These are phyloP conservation scores for Hetaerina americana DNA, from an alignment of 1,140 invertebrate species.

Conservation along the genomic window DNA sequence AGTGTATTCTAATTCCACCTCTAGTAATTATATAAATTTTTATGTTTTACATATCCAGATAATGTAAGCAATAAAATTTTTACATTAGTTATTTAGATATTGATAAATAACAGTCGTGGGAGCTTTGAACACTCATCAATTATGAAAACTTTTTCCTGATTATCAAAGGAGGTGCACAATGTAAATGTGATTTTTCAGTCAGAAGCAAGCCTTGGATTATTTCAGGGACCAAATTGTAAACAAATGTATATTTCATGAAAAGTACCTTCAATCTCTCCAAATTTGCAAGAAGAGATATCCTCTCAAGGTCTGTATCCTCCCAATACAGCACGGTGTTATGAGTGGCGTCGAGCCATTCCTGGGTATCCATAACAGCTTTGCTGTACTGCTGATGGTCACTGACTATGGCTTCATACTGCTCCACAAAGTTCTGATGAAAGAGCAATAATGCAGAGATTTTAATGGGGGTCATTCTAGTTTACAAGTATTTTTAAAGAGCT, in stretches of 20 bases:
- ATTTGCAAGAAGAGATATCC: constrained; percentile 79
- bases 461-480: background rate
- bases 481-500: background rate
- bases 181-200: too few species aligned
- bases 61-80: too few species aligned
- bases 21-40: too few species aligned
- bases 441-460: background rate
- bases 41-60: too few species aligned
- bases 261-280: constrained; percentile 71
- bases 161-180: too few species aligned
- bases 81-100: too few species aligned
- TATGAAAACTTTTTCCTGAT: too few species aligned
- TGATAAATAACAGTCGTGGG: too few species aligned
- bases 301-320: constrained; percentile 74
- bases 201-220: too few species aligned
- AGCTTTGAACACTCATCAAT: too few species aligned
- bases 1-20: too few species aligned
- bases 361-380: constrained; percentile 73
- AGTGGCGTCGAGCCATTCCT: constrained; percentile 84
- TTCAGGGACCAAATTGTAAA: too few species aligned
- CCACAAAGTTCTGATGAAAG: constrained; percentile 24
- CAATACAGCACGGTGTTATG: constrained; percentile 73
- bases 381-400: constrained; percentile 85
- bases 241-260: constrained; percentile 9
- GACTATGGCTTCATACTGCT: constrained; percentile 73